Evolutionary conservation across 2,113 vertebrate species (phyloP).

Genomic region (Lophura nycthemera): DNA sequence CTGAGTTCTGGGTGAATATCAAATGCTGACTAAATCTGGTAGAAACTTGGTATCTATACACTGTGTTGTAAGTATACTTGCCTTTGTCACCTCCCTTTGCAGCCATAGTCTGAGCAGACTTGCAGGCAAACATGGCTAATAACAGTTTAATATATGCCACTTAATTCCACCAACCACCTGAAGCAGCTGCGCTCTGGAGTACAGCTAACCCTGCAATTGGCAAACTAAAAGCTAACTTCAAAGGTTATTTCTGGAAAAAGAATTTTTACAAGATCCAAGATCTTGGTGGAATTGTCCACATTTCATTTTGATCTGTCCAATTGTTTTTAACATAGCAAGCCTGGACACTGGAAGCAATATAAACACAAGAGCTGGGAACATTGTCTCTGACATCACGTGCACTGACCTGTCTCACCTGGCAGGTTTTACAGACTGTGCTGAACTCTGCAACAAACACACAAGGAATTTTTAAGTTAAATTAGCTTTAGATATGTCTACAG

Average conservation of each 20-base stretch:
- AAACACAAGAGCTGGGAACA: neutral
- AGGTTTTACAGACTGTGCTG: neutral
- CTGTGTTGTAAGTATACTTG: neutral
- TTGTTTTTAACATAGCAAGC: neutral
- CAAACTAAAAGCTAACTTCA: neutral
- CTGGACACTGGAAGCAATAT: neutral
- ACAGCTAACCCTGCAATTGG: neutral
- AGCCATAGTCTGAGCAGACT: neutral
- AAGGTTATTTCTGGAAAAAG: neutral
- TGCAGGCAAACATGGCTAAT: neutral
- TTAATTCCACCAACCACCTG: neutral
- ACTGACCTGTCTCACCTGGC: neutral
- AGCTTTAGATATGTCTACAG: neutral
- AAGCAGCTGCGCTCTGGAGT: neutral
- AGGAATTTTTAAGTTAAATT: neutral
- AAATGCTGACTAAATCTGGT: neutral
- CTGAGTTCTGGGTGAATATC: neutral
- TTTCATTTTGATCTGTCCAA: neutral
- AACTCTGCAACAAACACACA: neutral
- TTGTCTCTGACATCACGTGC: neutral
- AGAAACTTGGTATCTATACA: neutral
- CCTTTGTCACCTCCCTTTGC: neutral
- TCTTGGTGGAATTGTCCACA: neutral
- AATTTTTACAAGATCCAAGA: neutral
- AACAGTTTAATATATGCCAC: neutral